Evolutionary conservation across 2,888 invertebrate species (phyloP), one percentile per base, ranked within the genome.

Genomic region (Cynaeus angustus): DNA sequence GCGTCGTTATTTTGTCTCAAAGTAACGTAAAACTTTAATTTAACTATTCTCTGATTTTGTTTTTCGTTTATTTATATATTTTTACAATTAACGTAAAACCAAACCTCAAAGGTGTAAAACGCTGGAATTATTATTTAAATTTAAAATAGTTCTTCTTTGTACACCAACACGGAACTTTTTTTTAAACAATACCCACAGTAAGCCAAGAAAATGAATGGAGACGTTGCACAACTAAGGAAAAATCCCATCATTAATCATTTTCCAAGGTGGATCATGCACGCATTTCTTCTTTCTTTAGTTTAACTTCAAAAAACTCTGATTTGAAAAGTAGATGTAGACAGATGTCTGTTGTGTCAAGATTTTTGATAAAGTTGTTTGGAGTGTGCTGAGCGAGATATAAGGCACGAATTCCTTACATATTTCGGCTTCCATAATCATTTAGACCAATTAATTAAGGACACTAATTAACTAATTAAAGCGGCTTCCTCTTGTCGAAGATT

Each of bases 381-480:
- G 46, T 46, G 46, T 41, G 41, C 12, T 41, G 6, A 3, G 3
- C 12, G 12, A 6, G 13, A n/a, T 1, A 12, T 41, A 41, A 3
- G 21, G n/a, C 14, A 55, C 43, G 26, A 41, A 58, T 58, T 58
- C 43, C 41, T 28, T 14, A 41, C 58, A 58, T 58, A 43, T 58
- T 43, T 43, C 16, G n/a, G 58, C 13, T n/a, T 14, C 30, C 28
- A 55, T 43, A 37, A 41, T 38, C 43, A 16, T 45, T 58, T 28
- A 43, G 58, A 12, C 41, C 58, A 58, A 58, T 58, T 58, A 58
- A 58, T 58, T 58, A 58, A 43, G 4, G 58, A 16, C 52, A 28
- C 10, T 52, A 58, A 41, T 58, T 58, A 58, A 43, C 37, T 58
- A 43, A 58, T 58, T 58, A 45, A 43, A 14, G 58, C 41, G 41